Percentiles rank a stretch among this genome's conserved stretches.
These are phyloP conservation scores for Xyrichtys novacula DNA, from an alignment of 2,797 vertebrate species.

Conservation along the genomic window DNA sequence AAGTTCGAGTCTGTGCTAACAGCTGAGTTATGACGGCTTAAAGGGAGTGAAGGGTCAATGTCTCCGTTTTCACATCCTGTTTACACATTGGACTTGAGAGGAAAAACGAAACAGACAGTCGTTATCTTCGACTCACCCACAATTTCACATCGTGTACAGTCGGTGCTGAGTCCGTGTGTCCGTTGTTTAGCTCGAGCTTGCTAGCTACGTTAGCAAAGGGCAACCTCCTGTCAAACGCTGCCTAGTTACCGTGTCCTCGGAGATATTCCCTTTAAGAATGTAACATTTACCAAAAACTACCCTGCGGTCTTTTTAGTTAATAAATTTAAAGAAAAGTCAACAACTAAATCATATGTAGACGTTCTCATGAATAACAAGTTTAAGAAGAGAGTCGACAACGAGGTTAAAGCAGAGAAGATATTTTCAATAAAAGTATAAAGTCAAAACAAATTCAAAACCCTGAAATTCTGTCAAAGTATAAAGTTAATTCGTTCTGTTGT, in stretches of 20 bases:
- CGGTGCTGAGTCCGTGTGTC: background rate
- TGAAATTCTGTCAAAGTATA: too few species aligned
- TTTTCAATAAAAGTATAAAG: too few species aligned
- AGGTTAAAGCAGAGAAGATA: too few species aligned
- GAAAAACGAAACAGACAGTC: background rate
- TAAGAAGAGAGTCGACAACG: too few species aligned
- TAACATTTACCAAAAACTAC: background rate
- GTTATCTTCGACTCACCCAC: slow-evolving; percentile 54
- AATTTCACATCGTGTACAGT: slow-evolving; percentile 10
- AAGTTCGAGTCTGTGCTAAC: slow-evolving; percentile 38
- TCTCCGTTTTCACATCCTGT: background rate
- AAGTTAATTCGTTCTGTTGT: too few species aligned
- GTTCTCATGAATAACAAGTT: too few species aligned
- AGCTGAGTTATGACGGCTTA: slow-evolving; percentile 26
- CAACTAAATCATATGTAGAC: too few species aligned
- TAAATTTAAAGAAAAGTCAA: too few species aligned
- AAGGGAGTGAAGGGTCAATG: slow-evolving; percentile 1
- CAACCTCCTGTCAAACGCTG: slow-evolving; percentile 59
- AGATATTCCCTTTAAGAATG: background rate
- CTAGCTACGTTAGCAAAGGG: slow-evolving; percentile 57
- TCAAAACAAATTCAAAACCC: too few species aligned
- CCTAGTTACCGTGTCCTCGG: slow-evolving; percentile 14
- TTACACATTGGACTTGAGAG: background rate
- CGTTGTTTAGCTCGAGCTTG: slow-evolving; percentile 45
- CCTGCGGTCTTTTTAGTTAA: too few species aligned